Base-by-base conservation (phyloP, 2,888 invertebrate genomes). In the Hyposoter dolosus region DNA sequence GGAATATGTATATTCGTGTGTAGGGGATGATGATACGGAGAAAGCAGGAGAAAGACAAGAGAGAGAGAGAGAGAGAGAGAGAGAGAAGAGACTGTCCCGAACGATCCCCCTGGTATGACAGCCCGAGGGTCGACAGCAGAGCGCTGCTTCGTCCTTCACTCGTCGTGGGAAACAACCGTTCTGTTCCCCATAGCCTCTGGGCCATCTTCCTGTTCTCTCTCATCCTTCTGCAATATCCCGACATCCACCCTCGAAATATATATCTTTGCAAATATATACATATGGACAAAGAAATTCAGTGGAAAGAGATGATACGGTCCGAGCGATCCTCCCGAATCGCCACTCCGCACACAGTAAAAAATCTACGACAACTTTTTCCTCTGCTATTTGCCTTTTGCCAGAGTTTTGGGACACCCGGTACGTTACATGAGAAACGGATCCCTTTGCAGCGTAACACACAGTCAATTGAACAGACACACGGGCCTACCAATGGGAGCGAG, bases 121-220 rank as follows among this genome's bases (percentile, higher is more conserved):
- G 89, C 91, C 91, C 88, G 84, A 88, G 89, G 91, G 90, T 88
- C 86, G 84, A 82, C 78, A n/a, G 32, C 32, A 79, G 17, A 50
- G 66, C 32, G 77, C 68, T 60, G 86, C 86, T 83, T 88, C 86
- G 89, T 90, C 89, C 90, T 75, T 75, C 82, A 82, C 82, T 90
- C 89, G 71, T 83, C 92, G 92, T 92, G 91, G 91, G 92, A 92
- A 92, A 91, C 89, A 90, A 88, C 88, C 90, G 89, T 90, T 88
- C 91, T 91, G 92, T 90, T 90, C 89, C 88, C 89, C 88, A 90
- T 90, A 89, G 91, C 91, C 91, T 90, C 90, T 88, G 90, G 91
- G 90, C 91, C 88, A 89, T 89, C 82, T 83, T 87, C 88, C 86
- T 89, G 87, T 87, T 87, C 89, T 86, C 88, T 87, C 81, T 79